These are phyloP conservation scores for Chloropsis cyanopogon DNA, from an alignment of 2,113 vertebrate genomes.

Conservation along the genomic window DNA sequence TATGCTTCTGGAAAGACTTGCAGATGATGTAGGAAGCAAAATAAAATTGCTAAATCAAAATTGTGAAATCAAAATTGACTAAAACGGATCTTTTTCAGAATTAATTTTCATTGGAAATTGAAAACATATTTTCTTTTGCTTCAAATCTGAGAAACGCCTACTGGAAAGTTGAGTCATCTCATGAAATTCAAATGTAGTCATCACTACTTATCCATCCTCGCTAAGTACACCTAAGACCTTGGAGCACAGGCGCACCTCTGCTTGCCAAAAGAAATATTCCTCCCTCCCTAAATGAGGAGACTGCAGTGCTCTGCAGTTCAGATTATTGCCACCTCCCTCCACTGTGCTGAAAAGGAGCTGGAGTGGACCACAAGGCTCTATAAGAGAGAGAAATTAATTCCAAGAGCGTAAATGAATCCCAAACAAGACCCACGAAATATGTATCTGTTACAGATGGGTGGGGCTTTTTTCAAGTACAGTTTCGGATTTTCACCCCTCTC, in stretches of 20 bases:
- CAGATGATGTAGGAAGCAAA: not conserved
- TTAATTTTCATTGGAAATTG: slow-evolving; percentile 1
- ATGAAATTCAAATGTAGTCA: slow-evolving; percentile 43
- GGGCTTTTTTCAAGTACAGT: not conserved
- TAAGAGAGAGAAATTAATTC: not conserved
- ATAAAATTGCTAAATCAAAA: not conserved
- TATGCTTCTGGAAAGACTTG: not conserved
- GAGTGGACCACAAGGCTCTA: not conserved
- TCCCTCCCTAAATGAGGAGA: not conserved
- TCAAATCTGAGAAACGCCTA: not conserved
- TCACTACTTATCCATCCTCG: not conserved
- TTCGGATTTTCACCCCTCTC: slow-evolving; percentile 16
- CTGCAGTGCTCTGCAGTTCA: not conserved
- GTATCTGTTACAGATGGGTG: slow-evolving; percentile 16
- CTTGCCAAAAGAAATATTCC: slow-evolving; percentile 32
- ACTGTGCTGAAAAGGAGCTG: not conserved
- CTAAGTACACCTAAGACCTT: not conserved
- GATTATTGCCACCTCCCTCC: not conserved
- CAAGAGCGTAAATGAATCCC: not conserved
- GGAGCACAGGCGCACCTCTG: not conserved
- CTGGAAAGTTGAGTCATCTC: not conserved
- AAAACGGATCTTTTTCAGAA: not conserved
- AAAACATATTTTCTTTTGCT: not conserved
- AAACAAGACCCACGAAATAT: slow-evolving; percentile 11
- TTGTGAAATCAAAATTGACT: not conserved